Base-by-base conservation (phyloP, 2,113 vertebrate species). In the Circaetus gallicus region DNA sequence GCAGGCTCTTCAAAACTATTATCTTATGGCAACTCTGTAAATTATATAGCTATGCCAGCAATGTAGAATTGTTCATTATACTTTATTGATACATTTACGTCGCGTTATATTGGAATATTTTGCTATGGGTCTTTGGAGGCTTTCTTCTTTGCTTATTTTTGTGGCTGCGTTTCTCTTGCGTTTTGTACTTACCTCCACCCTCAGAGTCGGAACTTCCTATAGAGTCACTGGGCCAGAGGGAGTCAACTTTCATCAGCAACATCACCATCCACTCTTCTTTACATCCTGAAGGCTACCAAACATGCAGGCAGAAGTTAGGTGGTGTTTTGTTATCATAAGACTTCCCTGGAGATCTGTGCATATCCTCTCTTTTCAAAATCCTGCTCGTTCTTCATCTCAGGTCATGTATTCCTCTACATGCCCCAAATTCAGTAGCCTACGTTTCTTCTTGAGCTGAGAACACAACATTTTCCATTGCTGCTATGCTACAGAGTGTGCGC, bases 1-100 rank as follows among this genome's bases (percentile, higher is more conserved):
- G 93, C 94, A 97, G 93, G 82, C 90, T 94, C 72, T 91, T 96
- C 89, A 87, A 95, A 96, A 90, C 90, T 95, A 92, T 97, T 96
- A 97, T 96, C 90, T 91, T 96, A 96, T 93, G 86, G 89, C 92
- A 97, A 95, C 78, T 96, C 92, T 90, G 81, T 95, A 97, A 97
- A 97, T 97, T 95, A 93, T 34, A n/a, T 45, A 93, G 89, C 86
- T 95, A 83, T 93, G 91, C 91, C 78, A 95, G 93, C 89, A 93
- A 65, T 90, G 87, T 86, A 38, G 80, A 91, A 90, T 93, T 97
- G 95, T 95, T 97, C 94, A 95, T 97, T 96, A 97, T 91, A 56
- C 79, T 92, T 92, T 94, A 95, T 93, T 96, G 93, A 96, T 96
- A 96, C 81, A 85, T 93, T 96, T 83, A 83, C 4, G 4, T 90